These are phyloP conservation scores for Leucophora obtusa DNA, from an alignment of 2,888 invertebrate genomes.

Conservation along the genomic window DNA sequence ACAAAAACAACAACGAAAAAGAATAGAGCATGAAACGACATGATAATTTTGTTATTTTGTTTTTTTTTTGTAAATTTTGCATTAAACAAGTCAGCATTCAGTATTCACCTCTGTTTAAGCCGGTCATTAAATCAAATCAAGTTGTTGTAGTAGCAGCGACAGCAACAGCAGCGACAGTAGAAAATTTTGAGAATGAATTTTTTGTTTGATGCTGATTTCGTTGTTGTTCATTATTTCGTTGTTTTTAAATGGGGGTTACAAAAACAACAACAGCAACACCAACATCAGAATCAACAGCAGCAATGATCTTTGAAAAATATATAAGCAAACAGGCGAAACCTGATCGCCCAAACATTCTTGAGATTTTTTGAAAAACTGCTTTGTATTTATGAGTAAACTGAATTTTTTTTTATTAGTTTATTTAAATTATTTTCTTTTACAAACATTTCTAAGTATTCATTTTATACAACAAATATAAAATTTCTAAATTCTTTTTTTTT, in stretches of 20 bases:
- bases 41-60: slow-evolving; percentile 7
- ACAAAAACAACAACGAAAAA: slow-evolving; percentile 17
- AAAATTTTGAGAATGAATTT: slow-evolving; percentile 66
- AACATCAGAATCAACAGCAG: slow-evolving; percentile 9
- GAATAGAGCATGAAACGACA: slow-evolving; percentile 29
- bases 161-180: slow-evolving; percentile 35
- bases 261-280: slow-evolving; percentile 3
- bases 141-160: slow-evolving; percentile 38
- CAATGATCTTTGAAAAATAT: slow-evolving; percentile 52
- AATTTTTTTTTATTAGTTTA: slow-evolving; percentile 9
- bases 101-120: slow-evolving; percentile 59
- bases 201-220: slow-evolving; percentile 38
- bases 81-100: slow-evolving; percentile 53
- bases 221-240: slow-evolving; percentile 20
- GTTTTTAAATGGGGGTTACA: slow-evolving; percentile 15
- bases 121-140: slow-evolving; percentile 64
- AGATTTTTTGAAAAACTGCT: slow-evolving; percentile 65
- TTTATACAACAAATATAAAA: slow-evolving; percentile 12
- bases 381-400: slow-evolving; percentile 15
- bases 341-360: slow-evolving; percentile 77
- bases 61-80: slow-evolving; percentile 25
- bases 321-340: slow-evolving; percentile 74
- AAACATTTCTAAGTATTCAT: slow-evolving; percentile 32
- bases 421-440: slow-evolving; percentile 49
- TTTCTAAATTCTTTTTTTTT: not conserved